Percentiles rank a stretch among this genome's conserved stretches.
Evolutionary conservation across 2,113 vertebrate genomes (phyloP).

Genomic region (Crocuta crocuta): DNA sequence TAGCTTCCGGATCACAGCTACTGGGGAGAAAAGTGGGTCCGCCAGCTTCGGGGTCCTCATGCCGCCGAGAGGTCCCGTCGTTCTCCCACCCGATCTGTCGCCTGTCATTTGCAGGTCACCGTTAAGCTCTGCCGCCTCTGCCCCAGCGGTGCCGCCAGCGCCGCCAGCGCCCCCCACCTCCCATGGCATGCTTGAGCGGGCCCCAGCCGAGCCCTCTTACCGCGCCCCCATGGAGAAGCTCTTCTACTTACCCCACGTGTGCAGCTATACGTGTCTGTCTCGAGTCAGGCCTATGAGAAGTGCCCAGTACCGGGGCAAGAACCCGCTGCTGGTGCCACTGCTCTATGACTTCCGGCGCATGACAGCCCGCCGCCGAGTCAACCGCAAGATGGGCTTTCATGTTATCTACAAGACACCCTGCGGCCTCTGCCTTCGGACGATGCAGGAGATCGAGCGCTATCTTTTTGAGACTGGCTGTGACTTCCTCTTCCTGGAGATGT

Average conservation of each 20-base stretch:
- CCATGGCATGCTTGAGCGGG: conserved; percentile 85
- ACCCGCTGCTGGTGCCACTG: conserved; percentile 95
- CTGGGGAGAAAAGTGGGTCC: neutral
- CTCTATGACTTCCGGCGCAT: conserved; percentile 97
- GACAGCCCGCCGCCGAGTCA: conserved; percentile 95
- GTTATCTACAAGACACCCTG: conserved; percentile 98
- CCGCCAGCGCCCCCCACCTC: conserved; percentile 62
- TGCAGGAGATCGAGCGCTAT: conserved; percentile 97
- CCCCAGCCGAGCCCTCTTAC: conserved; percentile 93
- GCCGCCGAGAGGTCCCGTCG: neutral
- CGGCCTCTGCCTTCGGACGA: conserved; percentile 95
- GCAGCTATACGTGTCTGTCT: conserved; percentile 92
- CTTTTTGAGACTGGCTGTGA: conserved; percentile 95
- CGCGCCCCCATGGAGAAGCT: conserved; percentile 95
- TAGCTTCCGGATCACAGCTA: neutral
- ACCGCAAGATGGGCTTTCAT: conserved; percentile 98
- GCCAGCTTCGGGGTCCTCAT: neutral
- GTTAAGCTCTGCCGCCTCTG: conserved; percentile 56
- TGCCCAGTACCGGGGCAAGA: conserved; percentile 92
- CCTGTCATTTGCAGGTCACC: conserved; percentile 68
- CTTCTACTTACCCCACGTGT: conserved; percentile 94
- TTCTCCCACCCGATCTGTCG: neutral
- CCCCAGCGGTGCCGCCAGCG: neutral
- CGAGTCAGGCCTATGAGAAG: conserved; percentile 87
- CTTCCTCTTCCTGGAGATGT: conserved; percentile 98